A percentile compares a stretch with the other conserved stretches of the same genome.
Conservation (phyloP, 2,888 invertebrate species). For the Mamestra brassicae region DNA sequence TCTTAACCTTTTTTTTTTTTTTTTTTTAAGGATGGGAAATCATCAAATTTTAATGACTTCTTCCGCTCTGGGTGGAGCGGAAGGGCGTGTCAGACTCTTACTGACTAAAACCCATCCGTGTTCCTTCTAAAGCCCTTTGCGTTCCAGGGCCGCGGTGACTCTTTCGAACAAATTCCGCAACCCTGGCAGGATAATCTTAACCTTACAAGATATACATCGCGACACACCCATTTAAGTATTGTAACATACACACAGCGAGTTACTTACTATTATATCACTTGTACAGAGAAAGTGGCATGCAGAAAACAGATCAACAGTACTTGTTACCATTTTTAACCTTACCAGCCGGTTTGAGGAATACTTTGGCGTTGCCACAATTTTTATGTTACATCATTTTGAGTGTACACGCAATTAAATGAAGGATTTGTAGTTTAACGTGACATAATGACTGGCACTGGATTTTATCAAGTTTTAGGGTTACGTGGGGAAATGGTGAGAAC, state of each 20-base stretch:
- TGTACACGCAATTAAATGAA: constrained; percentile 20
- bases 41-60: too few relatives aligned
- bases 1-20: not conserved
- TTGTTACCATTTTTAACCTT: constrained; percentile 49
- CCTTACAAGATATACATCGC: constrained; percentile 10
- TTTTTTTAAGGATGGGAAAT: too few relatives aligned
- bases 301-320: constrained; percentile 39
- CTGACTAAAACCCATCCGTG: too few relatives aligned
- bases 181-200: too few relatives aligned
- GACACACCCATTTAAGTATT: constrained; percentile 1
- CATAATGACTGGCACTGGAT: constrained; percentile 18
- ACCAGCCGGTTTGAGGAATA: constrained; percentile 29
- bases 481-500: not conserved
- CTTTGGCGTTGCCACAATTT: constrained; percentile 28
- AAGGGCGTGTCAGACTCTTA: too few relatives aligned
- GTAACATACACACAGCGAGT: constrained; percentile 7
- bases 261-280: constrained; percentile 34
- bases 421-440: constrained; percentile 29
- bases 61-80: too few relatives aligned
- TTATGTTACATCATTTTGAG: constrained; percentile 19
- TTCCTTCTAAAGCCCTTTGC: too few relatives aligned
- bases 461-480: not conserved
- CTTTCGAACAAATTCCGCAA: too few relatives aligned
- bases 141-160: too few relatives aligned
- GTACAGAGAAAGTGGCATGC: constrained; percentile 46